Evolutionary conservation across 2,113 vertebrate genomes (phyloP), one percentile per base, ranked within the genome.

Genomic region (Strix aluco): DNA sequence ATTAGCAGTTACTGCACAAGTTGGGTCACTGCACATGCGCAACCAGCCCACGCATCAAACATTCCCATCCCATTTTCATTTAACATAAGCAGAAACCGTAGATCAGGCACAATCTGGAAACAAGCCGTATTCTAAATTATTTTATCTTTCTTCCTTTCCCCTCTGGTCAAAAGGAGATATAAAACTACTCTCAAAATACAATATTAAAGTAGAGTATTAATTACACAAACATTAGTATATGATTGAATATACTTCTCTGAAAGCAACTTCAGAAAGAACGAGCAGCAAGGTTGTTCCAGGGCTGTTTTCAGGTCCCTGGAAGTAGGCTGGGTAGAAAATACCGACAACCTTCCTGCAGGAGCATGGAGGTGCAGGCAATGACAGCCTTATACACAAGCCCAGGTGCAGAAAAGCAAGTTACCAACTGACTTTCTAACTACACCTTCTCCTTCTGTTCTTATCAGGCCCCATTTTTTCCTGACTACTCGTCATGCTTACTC

Each of bases 11-110:
- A 40, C 42, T 22, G 47, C 42, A 30, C 14, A 23, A 32, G 51
- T 27, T 0, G 0, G 62, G 42, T 82, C 66, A 25, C 2, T 5
- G 58, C 74, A 73, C 29, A 2, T 0, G 9, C 3, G 2, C 40
- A 40, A 38, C 6, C 63, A 47, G 54, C 44, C 78, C 15, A 0
- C n/a, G 51, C 69, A 34, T 9, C 51, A 66, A 66, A 42, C 38
- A 9, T 19, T 67, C 30, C 47, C 2, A 2, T 17, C 34, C 80
- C 9, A 0, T 36, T 86, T 63, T 55, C 3, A 0, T 83, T 78
- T 71, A 40, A 67, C 8, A 2, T 25, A 38, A 65, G 49, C 38
- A 58, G 52, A 65, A 74, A 71, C 3, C 1, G 4, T 47, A 91
- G 20, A 81, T 55, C 8, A 86, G 34, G 57, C 57, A 75, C 13